phyloP scores from a whole-genome alignment of 2,888 invertebrate species.

The Noctua comes region DNA sequence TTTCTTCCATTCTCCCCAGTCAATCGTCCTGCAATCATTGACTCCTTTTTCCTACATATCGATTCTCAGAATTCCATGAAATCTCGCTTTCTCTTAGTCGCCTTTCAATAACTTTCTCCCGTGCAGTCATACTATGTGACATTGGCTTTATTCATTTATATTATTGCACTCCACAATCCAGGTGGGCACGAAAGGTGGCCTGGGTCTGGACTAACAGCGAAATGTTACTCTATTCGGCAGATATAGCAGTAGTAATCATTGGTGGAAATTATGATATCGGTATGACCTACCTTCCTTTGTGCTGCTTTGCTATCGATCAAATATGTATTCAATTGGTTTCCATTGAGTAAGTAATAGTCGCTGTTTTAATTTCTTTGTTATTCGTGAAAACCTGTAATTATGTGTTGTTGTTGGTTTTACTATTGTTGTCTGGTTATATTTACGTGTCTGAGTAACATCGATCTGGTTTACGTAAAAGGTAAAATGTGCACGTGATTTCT shows the following conservation, averaged over 20 bases:
- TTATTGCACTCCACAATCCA: not conserved
- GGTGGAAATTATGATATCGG: not conserved
- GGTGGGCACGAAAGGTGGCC: not conserved
- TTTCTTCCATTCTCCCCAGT: no score
- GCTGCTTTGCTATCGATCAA: slow-evolving; percentile 5
- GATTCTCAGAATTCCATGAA: not conserved
- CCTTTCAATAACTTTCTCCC: not conserved
- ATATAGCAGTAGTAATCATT: not conserved
- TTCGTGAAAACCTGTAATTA: not conserved
- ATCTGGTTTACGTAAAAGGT: not conserved
- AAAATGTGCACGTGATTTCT: not conserved
- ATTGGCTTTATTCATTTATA: not conserved
- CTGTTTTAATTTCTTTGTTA: not conserved
- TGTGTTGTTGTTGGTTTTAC: not conserved
- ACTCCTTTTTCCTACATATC: no score
- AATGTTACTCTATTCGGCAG: not conserved
- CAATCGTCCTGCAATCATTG: not conserved
- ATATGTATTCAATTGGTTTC: slow-evolving; percentile 3
- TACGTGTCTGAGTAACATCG: not conserved
- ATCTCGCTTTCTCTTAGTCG: no score
- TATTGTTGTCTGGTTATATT: not conserved
- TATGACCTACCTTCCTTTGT: not conserved
- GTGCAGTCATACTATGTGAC: not conserved
- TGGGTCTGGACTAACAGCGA: not conserved
- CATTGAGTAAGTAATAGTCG: not conserved